These are phyloP conservation scores for Smittia aterrima DNA, from an alignment of 2,888 invertebrate genomes.

Conservation along the genomic window DNA sequence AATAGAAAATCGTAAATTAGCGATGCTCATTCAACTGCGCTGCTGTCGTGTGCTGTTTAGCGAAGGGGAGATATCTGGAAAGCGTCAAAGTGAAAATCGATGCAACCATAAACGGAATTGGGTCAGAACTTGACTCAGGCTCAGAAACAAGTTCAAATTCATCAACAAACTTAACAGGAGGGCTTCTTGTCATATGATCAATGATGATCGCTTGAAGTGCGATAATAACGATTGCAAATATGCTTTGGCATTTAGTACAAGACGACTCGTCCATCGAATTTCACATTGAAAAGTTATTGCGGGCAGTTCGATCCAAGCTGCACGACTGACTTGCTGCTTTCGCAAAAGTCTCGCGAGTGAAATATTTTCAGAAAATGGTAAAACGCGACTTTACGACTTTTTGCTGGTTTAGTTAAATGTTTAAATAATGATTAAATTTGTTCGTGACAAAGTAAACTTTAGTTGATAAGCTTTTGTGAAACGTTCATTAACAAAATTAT, in stretches of 20 bases:
- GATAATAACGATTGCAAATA: background rate
- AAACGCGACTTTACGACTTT: background rate
- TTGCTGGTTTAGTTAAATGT: background rate
- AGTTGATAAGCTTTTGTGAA: constrained; percentile 13
- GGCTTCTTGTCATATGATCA: background rate
- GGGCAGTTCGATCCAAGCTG: background rate
- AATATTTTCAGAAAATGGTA: background rate
- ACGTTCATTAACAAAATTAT: background rate
- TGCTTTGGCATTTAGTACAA: background rate
- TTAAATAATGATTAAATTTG: background rate
- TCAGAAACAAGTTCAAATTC: background rate
- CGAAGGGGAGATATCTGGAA: background rate
- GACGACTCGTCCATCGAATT: background rate
- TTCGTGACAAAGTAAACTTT: background rate
- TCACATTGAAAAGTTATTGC: background rate
- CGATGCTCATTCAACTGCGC: background rate
- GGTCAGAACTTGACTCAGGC: background rate
- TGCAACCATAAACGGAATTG: no score
- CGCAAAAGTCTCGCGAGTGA: background rate
- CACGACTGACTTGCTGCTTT: background rate
- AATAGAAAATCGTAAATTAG: background rate
- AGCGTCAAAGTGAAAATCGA: no score
- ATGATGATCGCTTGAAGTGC: background rate
- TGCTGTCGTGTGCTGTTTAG: background rate
- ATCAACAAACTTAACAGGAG: background rate